phyloP scores from a whole-genome alignment of 2,888 invertebrate genomes.

The Lasioglossum marginatum region DNA sequence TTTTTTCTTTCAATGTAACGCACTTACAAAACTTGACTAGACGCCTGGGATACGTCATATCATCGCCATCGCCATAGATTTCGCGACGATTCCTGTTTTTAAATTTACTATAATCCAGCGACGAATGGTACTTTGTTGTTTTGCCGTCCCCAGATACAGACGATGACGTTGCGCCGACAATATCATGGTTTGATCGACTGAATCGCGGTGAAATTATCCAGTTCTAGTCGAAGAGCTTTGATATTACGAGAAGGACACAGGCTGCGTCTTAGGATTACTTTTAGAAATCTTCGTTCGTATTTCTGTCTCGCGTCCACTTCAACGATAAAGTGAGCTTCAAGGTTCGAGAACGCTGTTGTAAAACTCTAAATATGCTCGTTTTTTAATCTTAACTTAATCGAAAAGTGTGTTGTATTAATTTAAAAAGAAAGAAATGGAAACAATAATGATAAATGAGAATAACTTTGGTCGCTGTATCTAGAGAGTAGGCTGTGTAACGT shows the following conservation, averaged over 20 bases:
- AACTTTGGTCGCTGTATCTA: slow-evolving; percentile 54
- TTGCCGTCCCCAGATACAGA: slow-evolving; percentile 81
- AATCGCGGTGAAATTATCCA: slow-evolving; percentile 59
- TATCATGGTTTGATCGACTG: slow-evolving; percentile 66
- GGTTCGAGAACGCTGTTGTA: slow-evolving; percentile 30
- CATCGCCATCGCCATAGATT: slow-evolving; percentile 65
- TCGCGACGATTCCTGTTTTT: slow-evolving; percentile 65
- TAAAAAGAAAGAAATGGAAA: not conserved
- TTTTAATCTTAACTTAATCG: slow-evolving; percentile 27
- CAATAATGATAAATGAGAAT: slow-evolving; percentile 1
- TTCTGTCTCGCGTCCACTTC: slow-evolving; percentile 51
- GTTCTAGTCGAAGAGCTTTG: slow-evolving; percentile 57
- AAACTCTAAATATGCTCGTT: slow-evolving; percentile 40
- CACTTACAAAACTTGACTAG: slow-evolving; percentile 51
- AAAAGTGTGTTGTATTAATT: slow-evolving; percentile 50
- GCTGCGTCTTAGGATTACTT: slow-evolving; percentile 75
- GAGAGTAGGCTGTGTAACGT: slow-evolving; percentile 44
- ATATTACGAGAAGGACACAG: slow-evolving; percentile 58
- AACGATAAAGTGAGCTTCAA: slow-evolving; percentile 39
- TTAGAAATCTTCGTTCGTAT: slow-evolving; percentile 69
- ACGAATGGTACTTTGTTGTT: slow-evolving; percentile 84
- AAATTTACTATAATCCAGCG: slow-evolving; percentile 78
- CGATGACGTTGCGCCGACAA: slow-evolving; percentile 71
- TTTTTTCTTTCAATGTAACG: slow-evolving; percentile 7
- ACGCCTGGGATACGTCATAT: slow-evolving; percentile 68